Evolutionary conservation across 2,113 vertebrate species (phyloP).

Genomic region (Tragelaphus strepsiceros): DNA sequence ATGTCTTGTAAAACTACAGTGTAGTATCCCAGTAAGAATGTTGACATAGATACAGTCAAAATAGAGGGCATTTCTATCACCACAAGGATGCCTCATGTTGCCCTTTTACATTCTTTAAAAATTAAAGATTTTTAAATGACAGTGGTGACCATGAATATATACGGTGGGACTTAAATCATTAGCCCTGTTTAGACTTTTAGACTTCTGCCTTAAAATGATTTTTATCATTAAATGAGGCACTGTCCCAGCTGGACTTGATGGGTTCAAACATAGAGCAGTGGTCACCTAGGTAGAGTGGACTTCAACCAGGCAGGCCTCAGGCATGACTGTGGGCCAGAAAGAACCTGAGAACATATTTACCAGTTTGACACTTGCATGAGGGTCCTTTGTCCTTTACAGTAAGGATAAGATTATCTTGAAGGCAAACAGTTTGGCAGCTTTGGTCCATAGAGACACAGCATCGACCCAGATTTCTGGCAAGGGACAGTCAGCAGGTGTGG

Average conservation of each 20-base stretch:
- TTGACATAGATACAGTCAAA: not conserved
- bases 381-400: not conserved
- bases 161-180: not conserved
- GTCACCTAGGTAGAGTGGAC: not conserved
- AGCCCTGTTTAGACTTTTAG: not conserved
- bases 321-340: not conserved
- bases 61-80: not conserved
- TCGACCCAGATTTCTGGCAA: not conserved
- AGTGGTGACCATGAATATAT: slow-evolving; percentile 27
- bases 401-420: not conserved
- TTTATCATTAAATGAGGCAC: not conserved
- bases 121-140: slow-evolving; percentile 25
- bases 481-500: not conserved
- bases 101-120: slow-evolving; percentile 31
- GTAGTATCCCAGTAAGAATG: not conserved
- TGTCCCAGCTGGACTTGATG: not conserved
- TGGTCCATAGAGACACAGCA: not conserved
- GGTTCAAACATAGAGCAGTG: not conserved
- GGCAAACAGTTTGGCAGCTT: not conserved
- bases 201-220: not conserved
- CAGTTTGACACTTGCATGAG: not conserved
- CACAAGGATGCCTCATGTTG: not conserved
- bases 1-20: too few species aligned
- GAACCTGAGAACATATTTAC: not conserved
- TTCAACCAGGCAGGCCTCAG: not conserved